A percentile compares a stretch with the other conserved stretches of the same genome.
Evolutionary conservation across 2,113 vertebrate genomes (phyloP).

Genomic region (Datnioides undecimradiatus): DNA sequence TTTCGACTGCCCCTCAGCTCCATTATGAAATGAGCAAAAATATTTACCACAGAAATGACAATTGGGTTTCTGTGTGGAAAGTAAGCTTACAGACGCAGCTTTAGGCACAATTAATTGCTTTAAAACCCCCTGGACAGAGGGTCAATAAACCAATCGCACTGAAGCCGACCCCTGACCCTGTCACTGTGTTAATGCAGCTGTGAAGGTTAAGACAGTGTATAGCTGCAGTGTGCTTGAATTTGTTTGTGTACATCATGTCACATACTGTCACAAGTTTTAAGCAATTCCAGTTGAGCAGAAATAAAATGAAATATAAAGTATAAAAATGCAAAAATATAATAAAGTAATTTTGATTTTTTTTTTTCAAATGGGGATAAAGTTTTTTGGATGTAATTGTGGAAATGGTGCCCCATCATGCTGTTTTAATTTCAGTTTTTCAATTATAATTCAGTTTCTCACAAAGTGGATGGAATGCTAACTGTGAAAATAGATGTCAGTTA

Average conservation of each 20-base stretch:
- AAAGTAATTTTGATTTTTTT: background rate
- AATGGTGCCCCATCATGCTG: no score
- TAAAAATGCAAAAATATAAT: no score
- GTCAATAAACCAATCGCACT: slow-evolving; percentile 36
- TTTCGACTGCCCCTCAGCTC: slow-evolving; percentile 8
- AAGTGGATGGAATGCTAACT: no score
- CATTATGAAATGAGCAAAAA: slow-evolving; percentile 41
- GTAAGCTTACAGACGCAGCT: slow-evolving; percentile 13
- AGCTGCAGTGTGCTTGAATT: background rate
- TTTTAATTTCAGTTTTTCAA: no score
- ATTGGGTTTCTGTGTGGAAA: slow-evolving; percentile 16
- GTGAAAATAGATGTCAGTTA: no score
- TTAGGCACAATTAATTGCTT: slow-evolving; percentile 10
- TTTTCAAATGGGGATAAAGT: background rate
- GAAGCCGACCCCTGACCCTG: slow-evolving; percentile 15
- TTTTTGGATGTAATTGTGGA: background rate
- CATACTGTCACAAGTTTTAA: background rate
- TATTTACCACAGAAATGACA: slow-evolving; percentile 46
- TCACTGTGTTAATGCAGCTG: background rate
- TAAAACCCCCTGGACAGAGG: slow-evolving; percentile 21
- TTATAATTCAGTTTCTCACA: no score
- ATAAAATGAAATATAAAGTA: background rate
- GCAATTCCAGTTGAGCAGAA: background rate
- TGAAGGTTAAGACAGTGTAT: background rate
- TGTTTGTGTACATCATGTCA: background rate